Evolutionary conservation across 2,113 vertebrate species (phyloP).

Genomic region (Nasalis larvatus): DNA sequence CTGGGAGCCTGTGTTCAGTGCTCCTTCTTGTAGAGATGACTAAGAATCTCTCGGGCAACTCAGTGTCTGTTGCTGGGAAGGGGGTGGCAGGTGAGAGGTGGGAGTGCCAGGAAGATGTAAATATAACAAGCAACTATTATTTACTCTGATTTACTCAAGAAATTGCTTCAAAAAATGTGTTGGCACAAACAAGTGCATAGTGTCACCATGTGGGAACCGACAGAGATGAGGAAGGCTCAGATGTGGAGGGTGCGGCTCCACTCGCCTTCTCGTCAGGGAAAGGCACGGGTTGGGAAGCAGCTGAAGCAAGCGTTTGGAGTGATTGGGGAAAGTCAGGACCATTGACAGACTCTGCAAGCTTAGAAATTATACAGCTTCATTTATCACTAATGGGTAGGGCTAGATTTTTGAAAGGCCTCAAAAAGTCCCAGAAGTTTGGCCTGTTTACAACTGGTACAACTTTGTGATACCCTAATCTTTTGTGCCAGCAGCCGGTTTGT

Average conservation of each 20-base stretch:
- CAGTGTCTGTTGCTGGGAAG: fast-evolving
- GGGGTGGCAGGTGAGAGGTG: background rate
- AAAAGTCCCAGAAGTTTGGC: background rate
- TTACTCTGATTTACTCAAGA: background rate
- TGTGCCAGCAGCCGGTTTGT: background rate
- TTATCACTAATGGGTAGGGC: background rate
- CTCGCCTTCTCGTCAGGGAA: background rate
- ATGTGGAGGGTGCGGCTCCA: background rate
- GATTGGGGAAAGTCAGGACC: background rate
- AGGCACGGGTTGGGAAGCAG: background rate
- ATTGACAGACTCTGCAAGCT: background rate
- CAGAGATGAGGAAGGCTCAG: background rate
- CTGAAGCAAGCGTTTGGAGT: too few relatives aligned
- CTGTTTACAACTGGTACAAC: background rate
- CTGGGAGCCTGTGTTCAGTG: background rate
- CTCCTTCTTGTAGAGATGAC: background rate
- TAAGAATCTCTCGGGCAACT: fast-evolving
- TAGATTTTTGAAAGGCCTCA: background rate
- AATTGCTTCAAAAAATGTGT: background rate
- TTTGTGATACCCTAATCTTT: background rate
- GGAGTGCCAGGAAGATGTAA: background rate
- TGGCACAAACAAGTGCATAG: background rate
- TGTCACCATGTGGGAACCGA: background rate
- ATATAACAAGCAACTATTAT: background rate
- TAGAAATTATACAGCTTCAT: background rate